Base-by-base conservation (phyloP, 2,113 vertebrate species). In the Etheostoma cragini region DNA sequence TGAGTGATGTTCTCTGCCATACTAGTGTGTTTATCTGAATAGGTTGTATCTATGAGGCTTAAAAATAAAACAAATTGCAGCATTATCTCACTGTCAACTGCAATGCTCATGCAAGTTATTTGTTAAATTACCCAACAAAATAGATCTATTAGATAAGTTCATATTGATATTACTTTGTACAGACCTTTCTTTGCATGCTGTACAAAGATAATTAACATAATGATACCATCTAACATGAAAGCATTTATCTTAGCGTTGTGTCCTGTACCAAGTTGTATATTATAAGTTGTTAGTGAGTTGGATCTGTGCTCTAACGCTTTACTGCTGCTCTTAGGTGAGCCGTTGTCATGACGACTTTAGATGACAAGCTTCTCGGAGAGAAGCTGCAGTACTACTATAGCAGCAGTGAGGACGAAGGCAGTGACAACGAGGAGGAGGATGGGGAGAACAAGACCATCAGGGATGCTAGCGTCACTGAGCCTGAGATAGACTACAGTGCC, bases 321-420 rank as follows among this genome's bases (percentile, higher is more conserved):
- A 5, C 45, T 69, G 38, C 17, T 26, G 7, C n/a, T 22, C 52
- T 35, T 53, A 88, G 86, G 80, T 72, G 62, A 92, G 65, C 81
- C 4, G 58, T 57, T 42, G 89, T 50, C 80, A 99, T 99, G 98
- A 98, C 98, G 0, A 96, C 97, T n/a, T 66, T 97, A 80, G 98
- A 99, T 33, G 98, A 98, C 86, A 99, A 97, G 80, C 68, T 99
- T 17, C 94, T 99, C 58, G 98, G 98, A 8, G 98, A 99, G 94
- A 99, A 99, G 93, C 95, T 98, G 81, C 98, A 99, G 93, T 99
- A 99, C 80, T 99, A 98, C 81, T 99, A 97, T 87, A 99, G 98
- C 94, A 99, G 97, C 88, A 99, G 98, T 5, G 98, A 99, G 74
- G 98, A 97, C 47, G 98, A 98, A 84, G 97, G 97, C 85, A 99